phyloP scores from a whole-genome alignment of 2,797 vertebrate genomes.

The Acipenser oxyrinchus region DNA sequence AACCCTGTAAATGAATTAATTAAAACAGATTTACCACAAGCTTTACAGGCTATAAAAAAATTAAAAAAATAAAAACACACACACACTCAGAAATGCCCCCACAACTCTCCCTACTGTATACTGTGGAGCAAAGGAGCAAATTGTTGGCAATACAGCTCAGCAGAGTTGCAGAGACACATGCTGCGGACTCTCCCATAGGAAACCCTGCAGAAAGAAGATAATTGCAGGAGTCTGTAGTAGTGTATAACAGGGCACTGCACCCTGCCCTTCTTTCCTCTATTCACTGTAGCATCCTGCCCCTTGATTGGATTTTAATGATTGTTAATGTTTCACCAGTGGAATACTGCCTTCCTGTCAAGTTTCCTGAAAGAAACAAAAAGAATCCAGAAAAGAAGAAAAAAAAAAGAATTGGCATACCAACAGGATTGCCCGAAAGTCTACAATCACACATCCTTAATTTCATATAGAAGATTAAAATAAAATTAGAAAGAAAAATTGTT shows the following conservation, averaged over 20 bases:
- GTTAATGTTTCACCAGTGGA: constrained; percentile 58
- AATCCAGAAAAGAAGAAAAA: too few species aligned
- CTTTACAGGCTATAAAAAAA: too few species aligned
- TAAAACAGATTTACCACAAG: too few species aligned
- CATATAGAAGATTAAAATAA: neutral
- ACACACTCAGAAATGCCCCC: too few species aligned
- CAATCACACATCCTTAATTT: neutral
- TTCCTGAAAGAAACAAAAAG: constrained; percentile 9
- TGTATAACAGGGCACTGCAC: constrained; percentile 43
- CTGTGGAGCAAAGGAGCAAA: constrained; percentile 33
- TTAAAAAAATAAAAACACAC: too few species aligned
- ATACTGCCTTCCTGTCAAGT: constrained; percentile 53
- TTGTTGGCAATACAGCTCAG: constrained; percentile 29
- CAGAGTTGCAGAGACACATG: constrained; percentile 35
- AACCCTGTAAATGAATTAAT: too few species aligned
- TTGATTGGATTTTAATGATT: constrained; percentile 56
- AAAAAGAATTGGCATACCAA: too few species aligned
- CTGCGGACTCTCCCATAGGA: constrained; percentile 62
- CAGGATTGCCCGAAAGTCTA: too few species aligned
- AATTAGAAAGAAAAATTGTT: too few species aligned
- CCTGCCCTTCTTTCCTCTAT: constrained; percentile 68
- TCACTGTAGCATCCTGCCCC: constrained; percentile 65
- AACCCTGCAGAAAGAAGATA: constrained; percentile 66
- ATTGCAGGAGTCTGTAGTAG: constrained; percentile 40
- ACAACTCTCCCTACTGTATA: too few species aligned